These are phyloP conservation scores for Cordilura impudica DNA, from an alignment of 2,888 invertebrate species.

Conservation along the genomic window DNA sequence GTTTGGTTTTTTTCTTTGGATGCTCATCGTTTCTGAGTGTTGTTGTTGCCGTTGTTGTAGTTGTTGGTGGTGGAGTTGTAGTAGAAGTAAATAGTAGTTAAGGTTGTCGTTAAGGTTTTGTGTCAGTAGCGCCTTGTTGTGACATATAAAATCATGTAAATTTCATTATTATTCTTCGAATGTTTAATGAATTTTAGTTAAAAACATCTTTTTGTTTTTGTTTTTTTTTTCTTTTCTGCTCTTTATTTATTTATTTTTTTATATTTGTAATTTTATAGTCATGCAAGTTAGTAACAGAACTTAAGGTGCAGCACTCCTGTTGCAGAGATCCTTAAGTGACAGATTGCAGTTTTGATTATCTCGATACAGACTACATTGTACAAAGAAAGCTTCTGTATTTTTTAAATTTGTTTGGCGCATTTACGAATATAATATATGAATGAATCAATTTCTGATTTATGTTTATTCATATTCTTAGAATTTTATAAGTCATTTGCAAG, in stretches of 20 bases:
- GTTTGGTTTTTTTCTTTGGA: slow-evolving; percentile 7
- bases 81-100: slow-evolving; percentile 22
- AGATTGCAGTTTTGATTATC: slow-evolving; percentile 59
- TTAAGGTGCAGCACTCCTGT: slow-evolving; percentile 48
- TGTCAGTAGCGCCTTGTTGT: slow-evolving; percentile 60
- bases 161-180: slow-evolving; percentile 61
- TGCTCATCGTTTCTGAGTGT: slow-evolving; percentile 20
- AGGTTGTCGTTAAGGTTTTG: slow-evolving; percentile 44
- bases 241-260: slow-evolving; percentile 4
- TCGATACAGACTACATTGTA: slow-evolving; percentile 11
- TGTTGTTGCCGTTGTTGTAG: slow-evolving; percentile 23
- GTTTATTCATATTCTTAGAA: background rate
- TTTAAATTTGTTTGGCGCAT: background rate
- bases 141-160: slow-evolving; percentile 62
- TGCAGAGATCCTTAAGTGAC: slow-evolving; percentile 49
- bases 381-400: background rate
- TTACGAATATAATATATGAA: too few species aligned
- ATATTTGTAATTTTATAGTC: background rate
- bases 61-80: slow-evolving; percentile 27
- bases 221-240: slow-evolving; percentile 2
- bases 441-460: background rate
- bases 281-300: background rate
- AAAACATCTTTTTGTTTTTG: background rate
- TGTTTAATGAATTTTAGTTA: slow-evolving; percentile 56
- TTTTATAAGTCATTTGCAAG: too few species aligned